Conservation (phyloP, 2,888 invertebrate species). For the Cryptus armator region DNA sequence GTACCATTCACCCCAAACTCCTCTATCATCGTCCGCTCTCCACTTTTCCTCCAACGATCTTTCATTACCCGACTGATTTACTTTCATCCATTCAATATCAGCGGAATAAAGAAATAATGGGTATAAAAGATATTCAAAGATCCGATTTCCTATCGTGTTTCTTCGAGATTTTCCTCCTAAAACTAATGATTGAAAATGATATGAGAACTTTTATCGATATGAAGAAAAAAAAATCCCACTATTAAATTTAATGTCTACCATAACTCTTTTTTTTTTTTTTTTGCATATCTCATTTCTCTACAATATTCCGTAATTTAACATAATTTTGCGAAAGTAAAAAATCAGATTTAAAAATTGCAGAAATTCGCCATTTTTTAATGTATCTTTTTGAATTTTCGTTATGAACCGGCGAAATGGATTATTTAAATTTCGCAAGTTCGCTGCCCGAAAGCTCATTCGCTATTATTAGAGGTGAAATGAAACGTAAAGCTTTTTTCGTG, state of each 20-base stretch:
- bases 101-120: slow-evolving; percentile 27
- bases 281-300: background rate
- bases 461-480: background rate
- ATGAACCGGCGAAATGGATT: background rate
- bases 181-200: background rate
- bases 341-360: background rate
- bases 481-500: background rate
- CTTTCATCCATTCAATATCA: slow-evolving; percentile 17
- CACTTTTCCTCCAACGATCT: slow-evolving; percentile 9
- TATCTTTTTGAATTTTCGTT: too few relatives aligned
- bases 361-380: background rate
- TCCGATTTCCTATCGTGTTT: slow-evolving; percentile 5
- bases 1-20: background rate
- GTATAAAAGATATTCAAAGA: slow-evolving; percentile 32
- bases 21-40: background rate
- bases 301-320: background rate
- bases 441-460: background rate
- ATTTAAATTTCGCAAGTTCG: background rate
- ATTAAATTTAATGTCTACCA: background rate
- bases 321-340: background rate
- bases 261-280: background rate
- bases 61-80: slow-evolving; percentile 27
- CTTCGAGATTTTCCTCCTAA: background rate
- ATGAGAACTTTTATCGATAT: background rate
- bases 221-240: background rate